A percentile compares a stretch with the other conserved stretches of the same genome.
Conservation (phyloP, 2,113 vertebrate genomes). For the Phyllostomus discolor region DNA sequence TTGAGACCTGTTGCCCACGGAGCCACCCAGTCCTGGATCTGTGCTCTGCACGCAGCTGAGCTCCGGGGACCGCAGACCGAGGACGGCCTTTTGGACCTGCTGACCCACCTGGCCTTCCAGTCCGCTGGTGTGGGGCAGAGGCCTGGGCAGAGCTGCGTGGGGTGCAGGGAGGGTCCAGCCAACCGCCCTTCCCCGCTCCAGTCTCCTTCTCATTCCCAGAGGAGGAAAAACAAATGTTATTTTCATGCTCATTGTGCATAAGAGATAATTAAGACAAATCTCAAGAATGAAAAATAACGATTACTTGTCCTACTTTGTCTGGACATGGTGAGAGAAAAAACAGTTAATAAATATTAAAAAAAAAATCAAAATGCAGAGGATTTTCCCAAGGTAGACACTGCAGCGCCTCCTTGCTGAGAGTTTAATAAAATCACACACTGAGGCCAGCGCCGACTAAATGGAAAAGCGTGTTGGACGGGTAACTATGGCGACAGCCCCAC, state of each 20-base stretch:
- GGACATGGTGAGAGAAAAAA: background rate
- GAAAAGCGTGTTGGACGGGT: background rate
- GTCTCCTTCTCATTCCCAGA: background rate
- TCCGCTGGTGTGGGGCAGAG: background rate
- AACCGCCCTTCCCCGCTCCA: too few relatives aligned
- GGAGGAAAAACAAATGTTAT: background rate
- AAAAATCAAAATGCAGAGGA: background rate
- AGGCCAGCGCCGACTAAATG: background rate
- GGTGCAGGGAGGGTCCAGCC: background rate
- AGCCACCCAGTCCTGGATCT: too few relatives aligned
- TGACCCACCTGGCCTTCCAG: background rate
- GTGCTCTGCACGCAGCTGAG: background rate
- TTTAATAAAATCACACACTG: background rate
- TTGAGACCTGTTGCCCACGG: too few relatives aligned
- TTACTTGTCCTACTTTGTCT: background rate
- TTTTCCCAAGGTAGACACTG: background rate
- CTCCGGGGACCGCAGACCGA: background rate
- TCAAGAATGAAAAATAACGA: background rate
- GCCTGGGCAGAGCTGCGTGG: too few relatives aligned
- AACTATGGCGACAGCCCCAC: conserved; percentile 11
- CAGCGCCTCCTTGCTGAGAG: background rate
- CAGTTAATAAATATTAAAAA: background rate
- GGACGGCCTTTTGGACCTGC: background rate
- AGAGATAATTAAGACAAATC: background rate
- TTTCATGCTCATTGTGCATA: background rate